Conservation (phyloP, 1,140 invertebrate species). For the Drosophila seguyi region DNA sequence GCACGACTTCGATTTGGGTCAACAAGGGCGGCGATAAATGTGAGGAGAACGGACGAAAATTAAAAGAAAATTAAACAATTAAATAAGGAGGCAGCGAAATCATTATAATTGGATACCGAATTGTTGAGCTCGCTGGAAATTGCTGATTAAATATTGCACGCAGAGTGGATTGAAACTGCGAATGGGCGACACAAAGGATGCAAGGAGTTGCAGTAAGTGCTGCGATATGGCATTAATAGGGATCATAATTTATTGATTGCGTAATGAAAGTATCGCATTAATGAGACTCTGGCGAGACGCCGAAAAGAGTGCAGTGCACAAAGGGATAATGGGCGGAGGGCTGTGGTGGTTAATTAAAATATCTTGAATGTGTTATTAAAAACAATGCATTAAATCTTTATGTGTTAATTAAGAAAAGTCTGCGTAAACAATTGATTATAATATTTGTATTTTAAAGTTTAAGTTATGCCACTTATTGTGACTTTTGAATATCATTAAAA, state of each 20-base stretch:
- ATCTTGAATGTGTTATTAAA: constrained; percentile 3
- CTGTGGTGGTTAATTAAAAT: constrained; percentile 13
- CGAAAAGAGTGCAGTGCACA: not conserved
- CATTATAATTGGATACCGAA: constrained; percentile 44
- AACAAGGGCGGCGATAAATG: constrained; percentile 33
- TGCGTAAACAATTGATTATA: too few species aligned
- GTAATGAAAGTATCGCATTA: constrained; percentile 29
- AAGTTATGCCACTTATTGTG: too few species aligned
- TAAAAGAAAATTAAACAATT: constrained; percentile 77
- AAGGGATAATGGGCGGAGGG: not conserved
- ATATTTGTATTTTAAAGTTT: not conserved
- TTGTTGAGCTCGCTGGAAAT: constrained; percentile 24
- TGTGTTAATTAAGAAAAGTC: too few species aligned
- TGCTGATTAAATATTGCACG: constrained; percentile 45
- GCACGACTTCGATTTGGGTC: constrained; percentile 46
- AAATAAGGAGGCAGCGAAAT: constrained; percentile 51
- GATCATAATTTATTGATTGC: constrained; percentile 49
- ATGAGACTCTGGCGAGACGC: constrained; percentile 19
- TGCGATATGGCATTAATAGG: constrained; percentile 27
- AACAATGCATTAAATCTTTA: not conserved
- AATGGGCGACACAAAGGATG: not conserved
- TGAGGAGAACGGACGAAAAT: constrained; percentile 33
- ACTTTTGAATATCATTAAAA: too few species aligned
- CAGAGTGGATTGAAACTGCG: constrained; percentile 26
- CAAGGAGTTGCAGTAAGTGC: constrained; percentile 31